Conservation (phyloP, 2,888 invertebrate genomes). For the Hirtodrosophila trivittata region DNA sequence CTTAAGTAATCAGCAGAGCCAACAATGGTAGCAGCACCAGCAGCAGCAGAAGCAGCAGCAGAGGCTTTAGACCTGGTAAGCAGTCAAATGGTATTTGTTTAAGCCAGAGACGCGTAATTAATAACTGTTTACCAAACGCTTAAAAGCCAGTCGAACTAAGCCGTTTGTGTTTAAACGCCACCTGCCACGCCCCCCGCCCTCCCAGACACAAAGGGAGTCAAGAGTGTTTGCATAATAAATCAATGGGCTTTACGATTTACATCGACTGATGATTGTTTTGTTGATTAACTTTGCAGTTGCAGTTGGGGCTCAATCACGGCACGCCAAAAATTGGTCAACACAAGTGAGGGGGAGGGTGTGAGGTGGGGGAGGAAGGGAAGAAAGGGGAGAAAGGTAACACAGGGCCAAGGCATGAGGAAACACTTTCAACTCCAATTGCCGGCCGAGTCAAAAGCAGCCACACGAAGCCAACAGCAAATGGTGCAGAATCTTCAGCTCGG, state of each 20-base stretch:
- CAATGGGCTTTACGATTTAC: constrained; percentile 50
- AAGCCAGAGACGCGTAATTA: constrained; percentile 64
- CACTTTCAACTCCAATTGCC: constrained; percentile 39
- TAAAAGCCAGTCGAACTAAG: constrained; percentile 58
- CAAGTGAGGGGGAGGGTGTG: constrained; percentile 34
- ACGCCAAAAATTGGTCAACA: constrained; percentile 52
- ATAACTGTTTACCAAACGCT: constrained; percentile 73
- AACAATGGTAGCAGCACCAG: constrained; percentile 3
- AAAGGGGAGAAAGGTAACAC: neutral
- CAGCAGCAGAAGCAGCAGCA: too few relatives aligned
- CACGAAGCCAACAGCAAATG: constrained; percentile 47
- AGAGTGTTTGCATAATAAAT: constrained; percentile 71
- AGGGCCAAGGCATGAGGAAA: neutral
- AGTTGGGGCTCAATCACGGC: constrained; percentile 43
- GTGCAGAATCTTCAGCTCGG: constrained; percentile 63
- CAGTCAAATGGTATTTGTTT: constrained; percentile 46
- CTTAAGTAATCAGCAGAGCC: constrained; percentile 59
- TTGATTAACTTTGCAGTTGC: constrained; percentile 65
- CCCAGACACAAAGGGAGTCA: constrained; percentile 11
- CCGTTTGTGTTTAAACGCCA: constrained; percentile 13
- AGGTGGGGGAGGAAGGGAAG: neutral
- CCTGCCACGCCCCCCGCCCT: neutral
- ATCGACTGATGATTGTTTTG: constrained; percentile 59
- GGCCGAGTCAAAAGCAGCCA: constrained; percentile 25
- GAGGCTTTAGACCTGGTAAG: constrained; percentile 37